Percentiles rank a stretch among this genome's conserved stretches.
phyloP scores from a whole-genome alignment of 1,140 invertebrate species.

The Coelopa frigida region DNA sequence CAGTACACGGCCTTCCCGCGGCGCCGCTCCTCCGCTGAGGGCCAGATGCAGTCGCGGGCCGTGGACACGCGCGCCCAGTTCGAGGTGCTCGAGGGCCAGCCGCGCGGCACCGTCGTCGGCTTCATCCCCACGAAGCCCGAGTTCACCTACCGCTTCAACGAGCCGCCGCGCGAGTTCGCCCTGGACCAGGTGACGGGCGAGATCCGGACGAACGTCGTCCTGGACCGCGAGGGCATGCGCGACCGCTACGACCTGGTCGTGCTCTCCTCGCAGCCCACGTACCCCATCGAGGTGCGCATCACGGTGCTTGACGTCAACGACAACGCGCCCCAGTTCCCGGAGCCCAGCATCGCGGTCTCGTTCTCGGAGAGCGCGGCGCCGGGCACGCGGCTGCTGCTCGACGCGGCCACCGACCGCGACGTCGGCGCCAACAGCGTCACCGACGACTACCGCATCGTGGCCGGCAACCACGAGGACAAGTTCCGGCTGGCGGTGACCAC shows the following conservation, averaged over 20 bases:
- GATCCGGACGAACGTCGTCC: slow-evolving; percentile 68
- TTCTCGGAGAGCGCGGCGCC: slow-evolving; percentile 86
- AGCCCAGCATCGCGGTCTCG: slow-evolving; percentile 72
- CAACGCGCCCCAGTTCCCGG: slow-evolving; percentile 83
- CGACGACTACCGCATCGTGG: slow-evolving; percentile 80
- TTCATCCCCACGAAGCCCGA: slow-evolving; percentile 77
- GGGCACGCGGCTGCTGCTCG: slow-evolving; percentile 76
- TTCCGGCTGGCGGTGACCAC: slow-evolving; percentile 79
- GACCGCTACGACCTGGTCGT: slow-evolving; percentile 85
- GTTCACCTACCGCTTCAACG: slow-evolving; percentile 87
- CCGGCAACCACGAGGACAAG: slow-evolving; percentile 78
- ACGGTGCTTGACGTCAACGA: slow-evolving; percentile 82
- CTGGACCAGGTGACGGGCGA: slow-evolving; percentile 74
- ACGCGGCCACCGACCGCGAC: slow-evolving; percentile 82
- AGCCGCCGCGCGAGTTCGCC: slow-evolving; percentile 74
- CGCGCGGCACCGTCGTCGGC: slow-evolving; percentile 73
- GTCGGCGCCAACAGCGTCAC: slow-evolving; percentile 77
- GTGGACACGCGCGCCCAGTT: slow-evolving; percentile 79
- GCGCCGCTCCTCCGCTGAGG: slow-evolving; percentile 30
- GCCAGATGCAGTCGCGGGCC: slow-evolving; percentile 76
- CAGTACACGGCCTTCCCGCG: slow-evolving; percentile 26
- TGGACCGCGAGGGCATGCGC: slow-evolving; percentile 74
- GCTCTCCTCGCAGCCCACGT: slow-evolving; percentile 84
- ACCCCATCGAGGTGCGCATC: slow-evolving; percentile 86
- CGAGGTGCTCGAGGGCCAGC: slow-evolving; percentile 75